Percentiles rank a stretch among this genome's conserved stretches.
phyloP scores from a whole-genome alignment of 2,797 vertebrate species.

The Sebastes hubbsi region DNA sequence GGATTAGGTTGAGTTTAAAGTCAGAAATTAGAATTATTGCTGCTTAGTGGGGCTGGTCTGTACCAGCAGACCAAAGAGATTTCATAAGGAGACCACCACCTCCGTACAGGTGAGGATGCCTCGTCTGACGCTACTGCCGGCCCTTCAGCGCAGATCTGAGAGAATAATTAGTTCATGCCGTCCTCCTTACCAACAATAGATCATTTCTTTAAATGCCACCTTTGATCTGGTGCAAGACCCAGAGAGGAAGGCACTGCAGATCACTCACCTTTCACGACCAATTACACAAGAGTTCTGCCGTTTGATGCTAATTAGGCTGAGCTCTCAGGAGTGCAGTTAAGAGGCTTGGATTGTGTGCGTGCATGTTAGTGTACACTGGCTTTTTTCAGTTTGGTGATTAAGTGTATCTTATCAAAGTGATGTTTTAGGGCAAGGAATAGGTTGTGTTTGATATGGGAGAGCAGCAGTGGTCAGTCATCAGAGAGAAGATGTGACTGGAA shows the following conservation, averaged over 20 bases:
- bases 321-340: not conserved
- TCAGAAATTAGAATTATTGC: not conserved
- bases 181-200: slow-evolving; percentile 7
- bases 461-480: not conserved
- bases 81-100: not conserved
- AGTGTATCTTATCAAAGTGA: not conserved
- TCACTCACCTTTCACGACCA: not conserved
- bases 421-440: not conserved
- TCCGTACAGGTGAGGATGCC: not conserved
- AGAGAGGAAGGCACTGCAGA: not conserved
- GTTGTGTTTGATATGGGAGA: not conserved
- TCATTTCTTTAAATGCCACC: slow-evolving; percentile 17
- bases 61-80: not conserved
- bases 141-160: slow-evolving; percentile 33
- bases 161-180: slow-evolving; percentile 35
- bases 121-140: not conserved
- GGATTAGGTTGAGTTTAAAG: not conserved
- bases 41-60: not conserved
- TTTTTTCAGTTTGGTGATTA: not conserved
- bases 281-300: slow-evolving; percentile 1
- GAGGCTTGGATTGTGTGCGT: not conserved
- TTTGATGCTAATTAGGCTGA: slow-evolving; percentile 11
- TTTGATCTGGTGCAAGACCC: slow-evolving; percentile 31
- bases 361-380: not conserved
- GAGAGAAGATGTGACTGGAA: not conserved